Base-by-base conservation (phyloP, 2,888 invertebrate genomes). In the Creontiades dilutus region DNA sequence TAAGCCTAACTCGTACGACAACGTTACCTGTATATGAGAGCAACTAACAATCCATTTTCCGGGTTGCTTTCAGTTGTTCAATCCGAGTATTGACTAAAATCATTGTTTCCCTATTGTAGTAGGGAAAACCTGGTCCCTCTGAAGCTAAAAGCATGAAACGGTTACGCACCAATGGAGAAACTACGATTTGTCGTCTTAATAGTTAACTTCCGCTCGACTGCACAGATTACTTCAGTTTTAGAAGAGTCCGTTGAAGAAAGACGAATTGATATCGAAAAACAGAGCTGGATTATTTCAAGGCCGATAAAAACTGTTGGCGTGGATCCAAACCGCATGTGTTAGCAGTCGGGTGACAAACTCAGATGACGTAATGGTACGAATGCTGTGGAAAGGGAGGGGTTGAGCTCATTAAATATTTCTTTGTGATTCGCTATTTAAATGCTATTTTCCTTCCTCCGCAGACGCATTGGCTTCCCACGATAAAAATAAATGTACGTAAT, bases 231-330 rank as follows among this genome's bases (percentile, higher is more conserved):
- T 52, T 12, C 1, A 16, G 52, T 14, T 52, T 52, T 16, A 52
- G 11, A 52, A 52, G 52, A 37, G 7, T 4, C 37, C 37, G 37
- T 52, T 52, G 16, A 14, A 75, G 23, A 19, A 75, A 19, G 75
- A 75, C 4, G n/a, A 75, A 75, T 5, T 75, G 78, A 78, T 5
- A 4, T 14, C 13, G 76, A 78, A 78, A 78, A 16, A 46, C 37
- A 78, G 78, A 47, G 37, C 78, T 78, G 47, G n/a, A 78, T 78
- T 47, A 78, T 78, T 78, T 78, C 78, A 78, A 78, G 78, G 78
- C 16, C 46, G 78, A 78, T 78, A 46, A 78, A 78, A 78, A 78
- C 78, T 78, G 78, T 78, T 46, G 78, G 78, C 37, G 78, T 78
- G 13, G n/a, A n/a, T 37, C 46, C 78, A 78, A 78, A 78, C 78